Conservation (phyloP, 2,113 vertebrate genomes). For the Anseranas semipalmata region DNA sequence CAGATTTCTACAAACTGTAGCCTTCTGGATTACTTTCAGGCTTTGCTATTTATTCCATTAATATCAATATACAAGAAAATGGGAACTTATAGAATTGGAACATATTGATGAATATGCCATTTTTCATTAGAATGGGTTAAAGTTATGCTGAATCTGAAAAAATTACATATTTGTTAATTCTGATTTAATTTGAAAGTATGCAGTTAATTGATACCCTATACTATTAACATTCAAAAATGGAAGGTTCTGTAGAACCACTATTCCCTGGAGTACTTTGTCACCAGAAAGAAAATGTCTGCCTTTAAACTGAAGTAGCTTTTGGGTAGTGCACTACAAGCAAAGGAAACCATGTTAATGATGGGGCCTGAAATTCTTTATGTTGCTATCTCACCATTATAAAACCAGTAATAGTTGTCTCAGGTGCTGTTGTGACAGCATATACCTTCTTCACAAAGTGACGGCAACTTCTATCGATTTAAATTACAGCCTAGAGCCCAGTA, state of each 20-base stretch:
- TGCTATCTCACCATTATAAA: neutral
- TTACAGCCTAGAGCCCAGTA: accelerated
- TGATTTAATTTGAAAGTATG: conserved; percentile 22
- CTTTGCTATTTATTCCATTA: neutral
- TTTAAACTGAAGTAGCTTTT: neutral
- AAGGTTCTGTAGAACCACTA: neutral
- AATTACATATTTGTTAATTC: neutral
- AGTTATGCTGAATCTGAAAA: neutral
- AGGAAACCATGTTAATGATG: neutral
- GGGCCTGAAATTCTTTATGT: neutral
- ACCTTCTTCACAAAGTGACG: neutral
- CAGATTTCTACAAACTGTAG: neutral
- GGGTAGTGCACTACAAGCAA: accelerated
- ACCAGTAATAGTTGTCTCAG: neutral
- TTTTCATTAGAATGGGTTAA: neutral
- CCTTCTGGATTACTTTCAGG: neutral
- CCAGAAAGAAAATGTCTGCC: neutral
- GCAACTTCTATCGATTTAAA: neutral
- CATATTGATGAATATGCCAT: neutral
- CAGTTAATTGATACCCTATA: conserved; percentile 33
- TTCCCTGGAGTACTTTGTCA: conserved; percentile 26
- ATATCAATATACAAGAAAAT: neutral
- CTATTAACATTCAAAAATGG: conserved; percentile 11
- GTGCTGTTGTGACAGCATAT: neutral
- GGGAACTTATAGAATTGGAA: neutral